These are phyloP conservation scores for Sprattus sprattus DNA, from an alignment of 2,113 vertebrate species.

Conservation along the genomic window DNA sequence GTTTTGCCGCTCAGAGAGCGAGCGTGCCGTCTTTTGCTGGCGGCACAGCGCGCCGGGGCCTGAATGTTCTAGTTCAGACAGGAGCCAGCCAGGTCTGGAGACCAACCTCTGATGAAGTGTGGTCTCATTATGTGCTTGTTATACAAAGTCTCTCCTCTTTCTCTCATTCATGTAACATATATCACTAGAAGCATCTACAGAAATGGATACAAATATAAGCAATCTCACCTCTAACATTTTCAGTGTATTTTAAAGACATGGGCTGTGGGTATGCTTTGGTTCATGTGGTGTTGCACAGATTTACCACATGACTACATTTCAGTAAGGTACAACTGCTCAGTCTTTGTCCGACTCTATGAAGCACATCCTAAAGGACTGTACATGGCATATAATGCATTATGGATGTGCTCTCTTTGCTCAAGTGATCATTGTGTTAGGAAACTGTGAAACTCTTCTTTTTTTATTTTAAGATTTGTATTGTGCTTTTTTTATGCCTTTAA, in stretches of 20 bases:
- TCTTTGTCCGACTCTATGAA: no score
- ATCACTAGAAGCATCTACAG: not conserved
- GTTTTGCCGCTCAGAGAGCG: constrained; percentile 28
- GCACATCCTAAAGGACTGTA: no score
- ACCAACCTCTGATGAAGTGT: constrained; percentile 22
- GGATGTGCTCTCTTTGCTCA: no score
- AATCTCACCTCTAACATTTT: not conserved
- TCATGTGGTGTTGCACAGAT: not conserved
- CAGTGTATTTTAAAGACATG: not conserved
- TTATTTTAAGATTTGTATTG: no score
- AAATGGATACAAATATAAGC: not conserved
- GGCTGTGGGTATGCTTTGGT: no score
- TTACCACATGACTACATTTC: no score
- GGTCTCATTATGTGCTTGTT: constrained; percentile 26
- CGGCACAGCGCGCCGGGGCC: constrained; percentile 2
- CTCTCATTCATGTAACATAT: constrained; percentile 5
- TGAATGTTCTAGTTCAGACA: constrained; percentile 29
- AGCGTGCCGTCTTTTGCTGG: constrained; percentile 32
- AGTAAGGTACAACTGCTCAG: no score
- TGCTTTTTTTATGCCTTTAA: no score
- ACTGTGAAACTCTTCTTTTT: no score
- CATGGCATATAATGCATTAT: no score
- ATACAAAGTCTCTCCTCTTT: constrained; percentile 28
- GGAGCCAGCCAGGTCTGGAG: constrained; percentile 18
- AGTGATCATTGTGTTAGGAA: no score